Percentiles rank a stretch among this genome's conserved stretches.
Evolutionary conservation across 2,113 vertebrate genomes (phyloP).

Genomic region (Oenanthe melanoleuca): DNA sequence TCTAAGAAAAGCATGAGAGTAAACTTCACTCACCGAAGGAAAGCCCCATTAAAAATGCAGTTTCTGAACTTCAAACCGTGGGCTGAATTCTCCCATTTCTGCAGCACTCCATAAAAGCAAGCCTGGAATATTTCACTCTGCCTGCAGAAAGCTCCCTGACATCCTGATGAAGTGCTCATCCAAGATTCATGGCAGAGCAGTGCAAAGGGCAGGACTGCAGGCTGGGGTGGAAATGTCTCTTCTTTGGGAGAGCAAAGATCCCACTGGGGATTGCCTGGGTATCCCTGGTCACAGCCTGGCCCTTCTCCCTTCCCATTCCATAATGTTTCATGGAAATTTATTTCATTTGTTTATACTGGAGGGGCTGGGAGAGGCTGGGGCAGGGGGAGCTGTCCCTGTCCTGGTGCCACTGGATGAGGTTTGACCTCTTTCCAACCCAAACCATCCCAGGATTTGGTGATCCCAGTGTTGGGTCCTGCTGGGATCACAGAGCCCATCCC

Average conservation of each 20-base stretch:
- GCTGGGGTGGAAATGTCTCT: accelerated
- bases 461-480: not conserved
- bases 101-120: not conserved
- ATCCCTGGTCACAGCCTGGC: not conserved
- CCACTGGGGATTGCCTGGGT: accelerated
- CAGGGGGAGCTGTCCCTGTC: accelerated
- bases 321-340: no score
- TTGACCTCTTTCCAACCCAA: not conserved
- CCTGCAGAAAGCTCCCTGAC: not conserved
- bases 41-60: not conserved
- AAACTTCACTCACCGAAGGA: not conserved
- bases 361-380: not conserved
- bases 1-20: not conserved
- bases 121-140: not conserved
- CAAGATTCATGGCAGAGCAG: not conserved
- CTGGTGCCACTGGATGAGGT: accelerated
- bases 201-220: not conserved
- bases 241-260: not conserved
- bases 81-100: not conserved
- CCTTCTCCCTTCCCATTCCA: not conserved
- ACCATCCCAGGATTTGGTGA: accelerated
- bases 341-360: no score
- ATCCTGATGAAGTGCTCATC: not conserved
- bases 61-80: not conserved
- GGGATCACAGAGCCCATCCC: accelerated